These are phyloP conservation scores for Tetraneura akinire DNA, from an alignment of 1,140 invertebrate species.

Conservation along the genomic window DNA sequence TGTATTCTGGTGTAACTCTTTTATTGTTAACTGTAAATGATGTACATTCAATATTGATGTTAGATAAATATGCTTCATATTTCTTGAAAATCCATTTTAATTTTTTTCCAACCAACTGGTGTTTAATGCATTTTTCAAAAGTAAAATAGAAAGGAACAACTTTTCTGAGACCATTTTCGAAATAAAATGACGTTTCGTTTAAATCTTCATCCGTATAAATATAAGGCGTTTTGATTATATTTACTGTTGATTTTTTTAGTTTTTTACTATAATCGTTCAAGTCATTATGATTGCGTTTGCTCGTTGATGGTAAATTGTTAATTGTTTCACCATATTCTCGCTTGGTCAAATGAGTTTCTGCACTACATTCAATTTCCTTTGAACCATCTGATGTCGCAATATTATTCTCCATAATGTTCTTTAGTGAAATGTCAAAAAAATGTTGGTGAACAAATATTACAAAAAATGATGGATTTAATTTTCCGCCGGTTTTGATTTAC, in stretches of 20 bases:
- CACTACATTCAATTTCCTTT: neutral
- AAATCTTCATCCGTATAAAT: constrained; percentile 89
- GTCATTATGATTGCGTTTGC: constrained; percentile 15
- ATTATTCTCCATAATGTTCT: constrained; percentile 32
- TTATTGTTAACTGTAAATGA: constrained; percentile 94
- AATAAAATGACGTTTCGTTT: constrained; percentile 93
- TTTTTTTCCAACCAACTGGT: constrained; percentile 93
- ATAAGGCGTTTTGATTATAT: constrained; percentile 64
- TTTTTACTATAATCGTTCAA: neutral
- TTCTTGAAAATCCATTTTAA: constrained; percentile 95
- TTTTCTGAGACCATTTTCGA: constrained; percentile 95
- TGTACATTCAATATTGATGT: constrained; percentile 83
- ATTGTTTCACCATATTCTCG: neutral
- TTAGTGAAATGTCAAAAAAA: neutral
- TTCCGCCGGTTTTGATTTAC: neutral
- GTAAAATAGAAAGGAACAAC: constrained; percentile 98
- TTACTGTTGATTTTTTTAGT: neutral
- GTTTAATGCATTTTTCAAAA: constrained; percentile 96
- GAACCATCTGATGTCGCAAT: too few species aligned
- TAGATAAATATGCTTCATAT: constrained; percentile 88
- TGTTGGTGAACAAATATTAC: neutral
- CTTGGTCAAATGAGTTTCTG: neutral
- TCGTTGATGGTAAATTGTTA: neutral
- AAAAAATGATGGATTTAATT: neutral
- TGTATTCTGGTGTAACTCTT: constrained; percentile 86